A percentile compares a stretch with the other conserved stretches of the same genome.
Evolutionary conservation across 2,888 invertebrate species (phyloP).

Genomic region (Gari tellinella): DNA sequence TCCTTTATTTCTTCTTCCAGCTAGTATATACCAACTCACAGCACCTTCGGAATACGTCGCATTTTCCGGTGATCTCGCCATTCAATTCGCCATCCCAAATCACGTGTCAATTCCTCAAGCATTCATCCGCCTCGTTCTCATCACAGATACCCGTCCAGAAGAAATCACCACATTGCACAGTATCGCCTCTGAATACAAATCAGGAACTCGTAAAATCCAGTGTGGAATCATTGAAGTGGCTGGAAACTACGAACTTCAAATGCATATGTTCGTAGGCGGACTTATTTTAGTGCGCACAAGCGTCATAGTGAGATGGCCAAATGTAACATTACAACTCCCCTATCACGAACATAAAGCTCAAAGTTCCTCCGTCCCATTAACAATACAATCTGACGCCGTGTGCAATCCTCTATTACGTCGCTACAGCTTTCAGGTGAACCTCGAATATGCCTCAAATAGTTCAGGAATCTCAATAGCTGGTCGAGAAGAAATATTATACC

Average conservation of each 20-base stretch:
- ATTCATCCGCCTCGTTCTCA: conserved; percentile 70
- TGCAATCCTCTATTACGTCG: conserved; percentile 71
- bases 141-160: conserved; percentile 36
- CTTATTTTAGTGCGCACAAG: conserved; percentile 61
- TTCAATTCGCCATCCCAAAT: conserved; percentile 73
- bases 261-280: conserved; percentile 73
- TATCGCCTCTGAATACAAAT: conserved; percentile 55
- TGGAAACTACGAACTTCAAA: conserved; percentile 72
- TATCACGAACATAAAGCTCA: conserved; percentile 64
- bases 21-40: conserved; percentile 64
- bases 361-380: conserved; percentile 67
- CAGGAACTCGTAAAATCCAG: conserved; percentile 67
- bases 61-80: conserved; percentile 75
- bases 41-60: conserved; percentile 72
- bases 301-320: conserved; percentile 75
- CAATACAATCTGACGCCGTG: conserved; percentile 65
- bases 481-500: conserved; percentile 39
- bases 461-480: conserved; percentile 36
- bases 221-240: conserved; percentile 80
- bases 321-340: conserved; percentile 67
- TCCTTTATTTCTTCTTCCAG: conserved; percentile 62
- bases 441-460: conserved; percentile 57
- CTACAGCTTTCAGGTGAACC: conserved; percentile 64
- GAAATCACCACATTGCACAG: conserved; percentile 71
- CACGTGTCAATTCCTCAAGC: conserved; percentile 73